A percentile compares a stretch with the other conserved stretches of the same genome.
These are phyloP conservation scores for Pogona vitticeps DNA, from an alignment of 2,113 vertebrate genomes.

Conservation along the genomic window DNA sequence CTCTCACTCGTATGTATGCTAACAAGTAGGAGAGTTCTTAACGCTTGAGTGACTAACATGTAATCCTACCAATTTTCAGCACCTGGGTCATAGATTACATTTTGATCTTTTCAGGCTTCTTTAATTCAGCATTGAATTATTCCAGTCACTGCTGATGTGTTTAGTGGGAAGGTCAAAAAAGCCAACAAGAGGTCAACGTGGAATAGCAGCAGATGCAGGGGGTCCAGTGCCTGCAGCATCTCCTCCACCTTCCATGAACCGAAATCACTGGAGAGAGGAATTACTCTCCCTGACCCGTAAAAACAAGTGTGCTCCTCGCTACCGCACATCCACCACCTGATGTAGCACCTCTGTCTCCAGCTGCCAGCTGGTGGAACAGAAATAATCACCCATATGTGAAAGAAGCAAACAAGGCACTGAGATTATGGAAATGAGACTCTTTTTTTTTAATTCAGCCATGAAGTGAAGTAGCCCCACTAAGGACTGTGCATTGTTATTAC, in stretches of 20 bases:
- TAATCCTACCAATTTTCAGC: background rate
- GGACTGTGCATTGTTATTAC: too few species aligned
- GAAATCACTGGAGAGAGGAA: background rate
- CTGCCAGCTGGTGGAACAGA: background rate
- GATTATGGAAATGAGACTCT: background rate
- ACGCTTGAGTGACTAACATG: background rate
- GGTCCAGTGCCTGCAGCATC: background rate
- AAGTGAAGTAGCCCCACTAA: background rate
- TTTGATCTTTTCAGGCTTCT: background rate
- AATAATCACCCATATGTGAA: background rate
- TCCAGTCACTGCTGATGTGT: background rate
- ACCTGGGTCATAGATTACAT: background rate
- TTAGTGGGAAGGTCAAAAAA: background rate
- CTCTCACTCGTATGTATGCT: background rate
- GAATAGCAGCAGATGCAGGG: background rate
- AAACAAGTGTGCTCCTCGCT: background rate
- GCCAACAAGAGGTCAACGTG: background rate
- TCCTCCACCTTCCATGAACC: background rate
- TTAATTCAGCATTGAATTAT: background rate
- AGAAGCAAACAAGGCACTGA: constrained; percentile 1
- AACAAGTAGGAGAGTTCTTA: background rate
- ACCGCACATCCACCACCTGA: background rate
- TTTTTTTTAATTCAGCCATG: background rate
- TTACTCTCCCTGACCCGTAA: constrained; percentile 14
- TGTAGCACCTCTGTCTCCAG: background rate